phyloP scores from a whole-genome alignment of 2,888 invertebrate genomes.

The Athrips mouffetella region DNA sequence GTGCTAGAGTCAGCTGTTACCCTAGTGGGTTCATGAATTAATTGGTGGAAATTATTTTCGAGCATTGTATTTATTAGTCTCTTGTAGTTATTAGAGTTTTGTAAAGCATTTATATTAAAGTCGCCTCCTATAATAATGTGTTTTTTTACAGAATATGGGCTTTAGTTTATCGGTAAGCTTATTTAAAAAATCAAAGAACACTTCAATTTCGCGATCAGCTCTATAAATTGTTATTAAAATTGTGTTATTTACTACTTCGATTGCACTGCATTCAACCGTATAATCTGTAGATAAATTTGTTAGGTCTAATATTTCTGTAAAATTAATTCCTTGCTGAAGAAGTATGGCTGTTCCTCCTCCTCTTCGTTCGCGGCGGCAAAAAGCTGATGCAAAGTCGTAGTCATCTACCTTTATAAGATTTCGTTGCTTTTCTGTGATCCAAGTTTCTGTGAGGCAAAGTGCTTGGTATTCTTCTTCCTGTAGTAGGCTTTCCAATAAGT shows the following conservation, averaged over 20 bases:
- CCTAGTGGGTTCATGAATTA: constrained; percentile 4
- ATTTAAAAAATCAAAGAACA: constrained; percentile 7
- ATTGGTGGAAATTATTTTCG: constrained; percentile 8
- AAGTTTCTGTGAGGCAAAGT: constrained; percentile 17
- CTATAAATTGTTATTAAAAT: constrained; percentile 15
- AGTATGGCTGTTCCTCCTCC: constrained; percentile 19
- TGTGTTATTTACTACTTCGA: constrained; percentile 11
- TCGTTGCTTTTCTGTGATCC: constrained; percentile 15
- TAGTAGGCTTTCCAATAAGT: background rate
- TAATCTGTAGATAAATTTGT: constrained; percentile 14
- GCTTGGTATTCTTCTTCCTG: constrained; percentile 9
- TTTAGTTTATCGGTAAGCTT: constrained; percentile 10
- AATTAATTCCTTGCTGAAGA: background rate
- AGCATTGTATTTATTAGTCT: background rate
- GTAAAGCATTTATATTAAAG: constrained; percentile 12
- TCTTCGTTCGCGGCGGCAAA: constrained; percentile 1
- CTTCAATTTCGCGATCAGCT: constrained; percentile 12
- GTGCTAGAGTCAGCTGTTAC: background rate
- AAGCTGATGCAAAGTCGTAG: constrained; percentile 8
- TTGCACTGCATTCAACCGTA: constrained; percentile 18
- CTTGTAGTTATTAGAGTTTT: constrained; percentile 5
- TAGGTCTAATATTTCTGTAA: constrained; percentile 8
- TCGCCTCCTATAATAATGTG: constrained; percentile 17
- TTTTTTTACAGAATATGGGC: constrained; percentile 3
- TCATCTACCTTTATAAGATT: background rate